A percentile compares a stretch with the other conserved stretches of the same genome.
These are phyloP conservation scores for Otocyon megalotis DNA, from an alignment of 2,113 vertebrate species.

Conservation along the genomic window DNA sequence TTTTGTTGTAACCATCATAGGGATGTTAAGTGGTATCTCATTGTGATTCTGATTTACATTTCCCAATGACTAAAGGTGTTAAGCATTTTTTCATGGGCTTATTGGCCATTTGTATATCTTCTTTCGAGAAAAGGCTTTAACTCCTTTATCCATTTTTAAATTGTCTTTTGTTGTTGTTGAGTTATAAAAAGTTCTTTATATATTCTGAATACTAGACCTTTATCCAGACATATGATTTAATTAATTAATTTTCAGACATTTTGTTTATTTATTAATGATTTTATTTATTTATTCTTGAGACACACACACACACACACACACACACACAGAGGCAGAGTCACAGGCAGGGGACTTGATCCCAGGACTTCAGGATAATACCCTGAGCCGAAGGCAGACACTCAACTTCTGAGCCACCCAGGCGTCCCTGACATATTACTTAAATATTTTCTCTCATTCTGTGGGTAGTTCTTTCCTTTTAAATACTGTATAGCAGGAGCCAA, in stretches of 20 bases:
- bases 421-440: neutral
- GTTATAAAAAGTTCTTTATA: neutral
- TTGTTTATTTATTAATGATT: no score
- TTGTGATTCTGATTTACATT: neutral
- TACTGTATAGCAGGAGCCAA: neutral
- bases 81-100: neutral
- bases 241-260: no score
- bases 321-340: no score
- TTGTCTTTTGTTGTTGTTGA: neutral
- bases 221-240: neutral
- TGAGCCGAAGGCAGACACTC: no score
- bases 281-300: no score
- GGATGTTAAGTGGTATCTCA: neutral
- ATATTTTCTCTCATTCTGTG: neutral
- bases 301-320: no score
- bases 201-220: constrained; percentile 10
- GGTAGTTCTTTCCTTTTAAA: constrained; percentile 30
- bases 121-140: no score
- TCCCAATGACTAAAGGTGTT: neutral
- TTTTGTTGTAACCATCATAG: neutral
- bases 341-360: no score
- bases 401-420: no score
- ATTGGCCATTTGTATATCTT: no score
- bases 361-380: no score
- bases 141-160: no score